Evolutionary conservation across 2,113 vertebrate genomes (phyloP), one percentile per base, ranked within the genome.

Genomic region (Nannobrachium achirus): DNA sequence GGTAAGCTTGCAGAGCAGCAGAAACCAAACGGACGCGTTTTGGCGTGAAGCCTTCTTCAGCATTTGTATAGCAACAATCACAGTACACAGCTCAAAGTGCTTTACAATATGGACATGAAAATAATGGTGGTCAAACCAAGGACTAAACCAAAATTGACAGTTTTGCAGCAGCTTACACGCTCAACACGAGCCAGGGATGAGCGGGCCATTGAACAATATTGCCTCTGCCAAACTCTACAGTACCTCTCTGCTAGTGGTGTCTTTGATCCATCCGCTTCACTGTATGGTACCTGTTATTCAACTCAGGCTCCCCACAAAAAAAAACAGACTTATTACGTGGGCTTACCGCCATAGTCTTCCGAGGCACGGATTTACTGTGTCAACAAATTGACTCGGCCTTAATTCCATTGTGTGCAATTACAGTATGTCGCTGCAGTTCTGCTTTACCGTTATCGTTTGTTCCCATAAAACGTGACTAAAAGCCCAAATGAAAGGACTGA

Each of bases 341-440:
- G 42, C n/a, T 11, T 33, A 44, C 38, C 38, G 20, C 18, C 25
- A 16, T 51, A 40, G 48, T 58, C 45, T 60, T 33, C 38, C 8
- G 55, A 64, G 49, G 46, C 40, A 25, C 18, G 2, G 49, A 2
- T 2, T 50, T 60, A 33, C 71, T 66, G 53, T 56, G 69, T 46
- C 13, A 20, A 75, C 51, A 66, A 68, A 76, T 56, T 62, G 49
- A 50, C 39, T 15, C 8, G n/a, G 4, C 55, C 45, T 72, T 63
- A 46, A 56, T 66, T 67, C 60, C 33, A 68, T 66, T 61, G 25
- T 78, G 53, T 74, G 63, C 61, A 73, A 46, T 76, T 79, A 33
- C 25, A 33, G 25, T 33, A 53, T 61, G 48, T 52, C 33, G 69
- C 52, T 73, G 68, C 45, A 62, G 13, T 56, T 16, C 16, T 11